phyloP scores from a whole-genome alignment of 2,797 vertebrate species.

The Micromesistius poutassou region DNA sequence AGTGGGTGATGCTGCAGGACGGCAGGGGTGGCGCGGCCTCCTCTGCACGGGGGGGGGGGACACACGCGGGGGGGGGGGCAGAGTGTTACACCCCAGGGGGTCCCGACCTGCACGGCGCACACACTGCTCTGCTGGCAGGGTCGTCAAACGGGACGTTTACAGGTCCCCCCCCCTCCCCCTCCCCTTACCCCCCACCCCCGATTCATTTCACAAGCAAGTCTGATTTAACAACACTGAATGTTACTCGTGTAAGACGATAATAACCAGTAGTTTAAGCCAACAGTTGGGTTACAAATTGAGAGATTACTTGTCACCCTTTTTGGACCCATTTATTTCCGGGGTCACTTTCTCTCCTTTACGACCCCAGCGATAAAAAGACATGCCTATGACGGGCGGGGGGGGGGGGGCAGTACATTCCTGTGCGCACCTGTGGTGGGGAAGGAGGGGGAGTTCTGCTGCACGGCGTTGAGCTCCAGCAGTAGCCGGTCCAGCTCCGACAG shows the following conservation, averaged over 20 bases:
- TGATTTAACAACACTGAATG: no score
- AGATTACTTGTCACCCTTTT: not conserved
- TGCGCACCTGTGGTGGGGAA: conserved; percentile 81
- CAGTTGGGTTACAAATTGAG: not conserved
- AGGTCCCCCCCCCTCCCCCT: not conserved
- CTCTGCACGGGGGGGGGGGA: conserved; percentile 65
- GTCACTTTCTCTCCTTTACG: not conserved
- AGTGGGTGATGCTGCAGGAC: conserved; percentile 80
- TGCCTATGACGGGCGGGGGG: not conserved
- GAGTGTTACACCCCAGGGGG: not conserved
- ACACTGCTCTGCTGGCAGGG: not conserved
- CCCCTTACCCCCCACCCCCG: no score
- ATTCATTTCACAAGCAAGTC: not conserved
- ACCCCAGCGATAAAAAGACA: not conserved
- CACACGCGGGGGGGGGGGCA: not conserved
- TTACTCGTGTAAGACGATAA: no score
- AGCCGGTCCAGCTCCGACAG: conserved; percentile 95
- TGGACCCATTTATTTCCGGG: not conserved
- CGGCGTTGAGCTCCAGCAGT: conserved; percentile 91
- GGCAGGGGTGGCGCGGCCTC: conserved; percentile 74
- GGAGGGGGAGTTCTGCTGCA: conserved; percentile 84
- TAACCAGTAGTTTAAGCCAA: no score
- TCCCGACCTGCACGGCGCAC: not conserved
- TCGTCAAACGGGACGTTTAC: not conserved
- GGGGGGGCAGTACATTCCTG: not conserved